Percentiles rank a stretch among this genome's conserved stretches.
phyloP scores from a whole-genome alignment of 1,140 invertebrate genomes.

The Hylaeus volcanicus region DNA sequence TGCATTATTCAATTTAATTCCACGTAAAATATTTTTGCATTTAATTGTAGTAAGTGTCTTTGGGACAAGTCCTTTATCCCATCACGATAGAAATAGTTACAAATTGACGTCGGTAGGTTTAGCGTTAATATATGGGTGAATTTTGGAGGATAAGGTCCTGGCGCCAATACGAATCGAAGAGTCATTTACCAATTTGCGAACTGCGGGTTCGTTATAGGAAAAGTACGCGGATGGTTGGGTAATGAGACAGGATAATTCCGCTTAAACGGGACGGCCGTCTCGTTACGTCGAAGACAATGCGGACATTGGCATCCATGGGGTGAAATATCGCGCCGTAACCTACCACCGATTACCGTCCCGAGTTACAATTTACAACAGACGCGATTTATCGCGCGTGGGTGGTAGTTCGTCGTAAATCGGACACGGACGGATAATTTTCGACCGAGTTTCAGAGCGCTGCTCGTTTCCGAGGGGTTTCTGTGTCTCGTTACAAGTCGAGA shows the following conservation, averaged over 20 bases:
- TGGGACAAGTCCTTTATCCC: no score
- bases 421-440: constrained; percentile 45
- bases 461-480: constrained; percentile 12
- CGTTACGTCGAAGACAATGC: constrained; percentile 41
- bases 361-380: constrained; percentile 49
- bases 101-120: no score
- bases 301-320: background rate
- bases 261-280: constrained; percentile 36
- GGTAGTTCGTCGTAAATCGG: constrained; percentile 31
- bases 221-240: background rate
- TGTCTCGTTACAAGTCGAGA: constrained; percentile 24
- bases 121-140: no score
- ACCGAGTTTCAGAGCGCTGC: constrained; percentile 23
- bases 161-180: no score
- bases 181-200: no score
- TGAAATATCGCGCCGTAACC: constrained; percentile 44
- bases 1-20: no score
- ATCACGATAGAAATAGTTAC: no score
- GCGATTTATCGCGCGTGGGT: constrained; percentile 42
- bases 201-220: background rate
- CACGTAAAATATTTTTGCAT: no score
- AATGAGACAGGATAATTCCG: constrained; percentile 47
- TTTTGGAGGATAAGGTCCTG: no score
- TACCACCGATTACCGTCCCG: constrained; percentile 34
- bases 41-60: no score